Evolutionary conservation across 2,888 invertebrate genomes (phyloP), one percentile per base, ranked within the genome.

Genomic region (Sphinx pinastri): DNA sequence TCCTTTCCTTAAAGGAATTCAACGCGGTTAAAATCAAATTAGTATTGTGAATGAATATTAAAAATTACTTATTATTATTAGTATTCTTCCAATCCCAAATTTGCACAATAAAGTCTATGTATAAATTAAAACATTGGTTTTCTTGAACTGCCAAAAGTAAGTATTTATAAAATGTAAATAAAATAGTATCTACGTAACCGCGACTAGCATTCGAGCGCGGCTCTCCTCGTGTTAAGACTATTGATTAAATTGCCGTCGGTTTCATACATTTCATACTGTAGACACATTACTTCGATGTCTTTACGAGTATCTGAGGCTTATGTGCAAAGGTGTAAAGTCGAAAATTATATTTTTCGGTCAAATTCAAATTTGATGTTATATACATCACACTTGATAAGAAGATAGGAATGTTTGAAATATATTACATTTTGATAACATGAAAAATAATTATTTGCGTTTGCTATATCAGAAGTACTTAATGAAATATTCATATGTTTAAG

Each of bases 61-160:
- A 25, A 25, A 25, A 25, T 25, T 2, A 25, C 25, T 25, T n/a
- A n/a, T n/a, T 38, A 38, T 4, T 38, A 4, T 2, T 6, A 38
- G 38, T 4, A 38, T 38, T 7, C 4, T 38, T 51, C 11, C 13
- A 11, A 54, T 16, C 54, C 4, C 5, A n/a, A 12, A 54, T 16
- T 58, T 6, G 10, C 38, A 59, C 13, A 31, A 51, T 8, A 63
- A 47, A 63, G 25, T 31, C 60, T 63, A 63, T 63, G 63, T 63
- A 63, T 49, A 63, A 19, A 63, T 63, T 19, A 63, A 19, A 49
- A 16, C 16, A 19, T 58, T 47, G 47, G 7, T 63, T 63, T 60
- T 63, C 47, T 47, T 47, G 49, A 63, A 63, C 63, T 63, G 63
- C 63, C 63, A 63, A 63, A 63, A 63, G 63, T 49, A 63, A 49